Conservation (phyloP, 2,113 vertebrate genomes). For the Agapornis roseicollis region DNA sequence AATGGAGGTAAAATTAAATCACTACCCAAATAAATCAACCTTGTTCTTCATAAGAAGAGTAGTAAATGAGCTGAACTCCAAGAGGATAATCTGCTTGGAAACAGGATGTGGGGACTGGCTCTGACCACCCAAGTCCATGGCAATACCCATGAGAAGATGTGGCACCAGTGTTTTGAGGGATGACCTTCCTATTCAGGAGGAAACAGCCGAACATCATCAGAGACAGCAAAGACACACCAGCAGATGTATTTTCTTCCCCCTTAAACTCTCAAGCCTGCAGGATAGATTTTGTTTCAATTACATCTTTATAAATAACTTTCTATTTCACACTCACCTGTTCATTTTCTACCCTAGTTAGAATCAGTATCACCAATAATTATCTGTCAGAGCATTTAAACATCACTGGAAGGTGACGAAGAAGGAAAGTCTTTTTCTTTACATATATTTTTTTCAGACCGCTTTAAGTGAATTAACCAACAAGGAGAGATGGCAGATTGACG, state of each 20-base stretch:
- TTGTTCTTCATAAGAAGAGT: background rate
- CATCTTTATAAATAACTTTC: conserved; percentile 40
- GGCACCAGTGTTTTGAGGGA: background rate
- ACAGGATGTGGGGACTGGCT: rapidly evolving
- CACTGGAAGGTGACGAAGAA: conserved; percentile 7
- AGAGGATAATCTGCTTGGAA: background rate
- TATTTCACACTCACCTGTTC: conserved; percentile 8
- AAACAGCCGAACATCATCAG: background rate
- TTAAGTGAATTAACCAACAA: background rate
- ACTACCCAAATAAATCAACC: background rate
- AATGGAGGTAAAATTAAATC: background rate
- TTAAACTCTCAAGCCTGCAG: background rate
- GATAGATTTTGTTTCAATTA: conserved; percentile 20
- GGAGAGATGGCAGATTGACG: background rate
- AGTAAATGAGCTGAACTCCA: background rate
- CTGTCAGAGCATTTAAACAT: background rate
- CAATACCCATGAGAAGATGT: rapidly evolving
- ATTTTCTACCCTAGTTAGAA: conserved; percentile 37
- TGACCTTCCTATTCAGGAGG: background rate
- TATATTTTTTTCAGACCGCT: background rate
- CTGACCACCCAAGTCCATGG: background rate
- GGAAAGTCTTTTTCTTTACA: background rate
- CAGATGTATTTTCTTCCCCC: background rate
- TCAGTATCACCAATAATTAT: conserved; percentile 34
- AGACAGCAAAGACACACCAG: background rate